Evolutionary conservation across 2,888 invertebrate species (phyloP).

Genomic region (Anthophora plumipes): DNA sequence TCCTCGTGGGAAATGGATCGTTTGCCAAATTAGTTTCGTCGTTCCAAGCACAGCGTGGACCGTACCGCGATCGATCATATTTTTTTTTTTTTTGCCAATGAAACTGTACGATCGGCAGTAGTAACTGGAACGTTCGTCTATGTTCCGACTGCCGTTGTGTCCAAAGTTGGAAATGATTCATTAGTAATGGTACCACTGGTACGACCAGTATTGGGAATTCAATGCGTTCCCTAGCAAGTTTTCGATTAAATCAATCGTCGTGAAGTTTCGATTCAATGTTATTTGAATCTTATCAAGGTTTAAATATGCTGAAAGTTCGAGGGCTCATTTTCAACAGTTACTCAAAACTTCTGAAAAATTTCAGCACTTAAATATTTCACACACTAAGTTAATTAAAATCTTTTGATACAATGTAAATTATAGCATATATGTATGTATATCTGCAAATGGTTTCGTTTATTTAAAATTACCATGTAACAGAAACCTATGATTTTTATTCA

Average conservation of each 20-base stretch:
- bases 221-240: slow-evolving; percentile 59
- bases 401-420: neutral
- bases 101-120: slow-evolving; percentile 59
- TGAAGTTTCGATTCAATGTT: slow-evolving; percentile 51
- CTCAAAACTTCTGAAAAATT: slow-evolving; percentile 19
- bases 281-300: slow-evolving; percentile 53
- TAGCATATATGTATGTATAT: neutral
- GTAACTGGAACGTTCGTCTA: slow-evolving; percentile 62
- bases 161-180: slow-evolving; percentile 65
- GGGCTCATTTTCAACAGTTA: slow-evolving; percentile 1
- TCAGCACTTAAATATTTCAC: slow-evolving; percentile 17
- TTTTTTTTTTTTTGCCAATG: slow-evolving; percentile 33
- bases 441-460: neutral
- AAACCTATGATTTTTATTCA: too few species aligned
- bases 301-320: slow-evolving; percentile 50
- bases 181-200: slow-evolving; percentile 62
- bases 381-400: neutral
- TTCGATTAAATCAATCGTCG: slow-evolving; percentile 66
- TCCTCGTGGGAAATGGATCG: slow-evolving; percentile 52
- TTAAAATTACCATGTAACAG: neutral
- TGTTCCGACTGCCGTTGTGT: slow-evolving; percentile 52
- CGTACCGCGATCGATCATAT: slow-evolving; percentile 58
- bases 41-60: slow-evolving; percentile 43
- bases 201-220: slow-evolving; percentile 59
- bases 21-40: slow-evolving; percentile 70